These are phyloP conservation scores for Notothenia rossii DNA, from an alignment of 2,113 vertebrate genomes.

Conservation along the genomic window DNA sequence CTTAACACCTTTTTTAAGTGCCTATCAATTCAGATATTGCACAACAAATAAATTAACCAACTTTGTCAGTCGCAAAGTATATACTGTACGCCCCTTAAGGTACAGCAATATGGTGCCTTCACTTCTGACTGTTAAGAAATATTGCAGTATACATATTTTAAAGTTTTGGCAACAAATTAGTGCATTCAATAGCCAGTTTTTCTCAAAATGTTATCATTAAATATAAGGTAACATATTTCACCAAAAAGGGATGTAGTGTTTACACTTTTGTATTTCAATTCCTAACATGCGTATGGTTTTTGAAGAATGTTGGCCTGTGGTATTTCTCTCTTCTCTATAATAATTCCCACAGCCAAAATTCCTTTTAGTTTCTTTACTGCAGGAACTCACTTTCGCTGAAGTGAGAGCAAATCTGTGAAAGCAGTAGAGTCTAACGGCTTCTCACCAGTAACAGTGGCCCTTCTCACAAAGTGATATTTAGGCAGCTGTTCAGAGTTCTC, in stretches of 20 bases:
- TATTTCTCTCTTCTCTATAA: neutral
- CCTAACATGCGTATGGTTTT: neutral
- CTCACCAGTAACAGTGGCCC: constrained; percentile 22
- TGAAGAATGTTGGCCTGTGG: neutral
- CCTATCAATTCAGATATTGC: too few relatives aligned
- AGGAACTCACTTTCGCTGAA: neutral
- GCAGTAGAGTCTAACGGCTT: neutral
- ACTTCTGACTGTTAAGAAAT: too few relatives aligned
- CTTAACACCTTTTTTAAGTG: too few relatives aligned
- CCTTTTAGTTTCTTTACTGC: neutral
- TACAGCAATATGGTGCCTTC: too few relatives aligned
- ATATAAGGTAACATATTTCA: neutral
- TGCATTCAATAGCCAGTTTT: neutral
- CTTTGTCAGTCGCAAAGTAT: too few relatives aligned
- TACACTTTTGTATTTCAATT: neutral
- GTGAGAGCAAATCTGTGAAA: constrained; percentile 32
- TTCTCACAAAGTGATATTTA: constrained; percentile 26
- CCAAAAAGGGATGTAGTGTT: neutral
- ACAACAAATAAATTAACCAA: too few relatives aligned
- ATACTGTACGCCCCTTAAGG: too few relatives aligned
- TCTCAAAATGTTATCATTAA: neutral
- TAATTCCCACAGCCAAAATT: neutral
- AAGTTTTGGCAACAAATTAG: neutral
- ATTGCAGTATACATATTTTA: neutral
- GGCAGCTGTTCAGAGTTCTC: constrained; percentile 49